phyloP scores from a whole-genome alignment of 2,797 vertebrate species.

The Pogoniulus pusillus region DNA sequence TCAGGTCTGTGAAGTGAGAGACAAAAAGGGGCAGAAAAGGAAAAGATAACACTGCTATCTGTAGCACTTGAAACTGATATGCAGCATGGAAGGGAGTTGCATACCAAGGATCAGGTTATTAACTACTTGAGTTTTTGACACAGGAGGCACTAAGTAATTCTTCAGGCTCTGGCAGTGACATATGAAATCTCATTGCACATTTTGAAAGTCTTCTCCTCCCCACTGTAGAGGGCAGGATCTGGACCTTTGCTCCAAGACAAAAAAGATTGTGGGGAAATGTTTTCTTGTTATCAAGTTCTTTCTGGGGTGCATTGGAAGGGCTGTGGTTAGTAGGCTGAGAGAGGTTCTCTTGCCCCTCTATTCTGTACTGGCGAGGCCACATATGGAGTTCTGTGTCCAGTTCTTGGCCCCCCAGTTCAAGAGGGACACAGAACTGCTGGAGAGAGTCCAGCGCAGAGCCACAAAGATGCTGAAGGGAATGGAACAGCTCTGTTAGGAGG shows the following conservation, averaged over 20 bases:
- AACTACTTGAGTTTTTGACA: background rate
- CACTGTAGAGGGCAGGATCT: background rate
- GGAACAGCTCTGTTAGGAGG: too few species aligned
- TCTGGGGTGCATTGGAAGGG: too few species aligned
- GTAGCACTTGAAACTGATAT: accelerated
- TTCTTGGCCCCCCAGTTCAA: too few species aligned
- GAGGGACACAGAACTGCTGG: too few species aligned
- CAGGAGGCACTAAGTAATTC: background rate
- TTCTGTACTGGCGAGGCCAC: too few species aligned
- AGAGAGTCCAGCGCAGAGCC: too few species aligned
- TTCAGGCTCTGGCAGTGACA: background rate
- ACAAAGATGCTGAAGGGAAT: too few species aligned
- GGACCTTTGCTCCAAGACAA: background rate
- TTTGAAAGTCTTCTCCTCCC: background rate
- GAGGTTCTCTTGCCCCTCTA: too few species aligned
- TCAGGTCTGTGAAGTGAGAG: background rate
- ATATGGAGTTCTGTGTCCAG: too few species aligned
- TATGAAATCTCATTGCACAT: background rate
- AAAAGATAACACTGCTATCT: background rate
- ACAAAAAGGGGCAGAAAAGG: background rate
- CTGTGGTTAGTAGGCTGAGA: too few species aligned
- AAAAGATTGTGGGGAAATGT: background rate
- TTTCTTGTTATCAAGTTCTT: background rate
- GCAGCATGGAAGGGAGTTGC: background rate
- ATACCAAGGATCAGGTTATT: background rate